A percentile compares a stretch with the other conserved stretches of the same genome.
Evolutionary conservation across 2,797 vertebrate species (phyloP).

Genomic region (Esox masquinongy): DNA sequence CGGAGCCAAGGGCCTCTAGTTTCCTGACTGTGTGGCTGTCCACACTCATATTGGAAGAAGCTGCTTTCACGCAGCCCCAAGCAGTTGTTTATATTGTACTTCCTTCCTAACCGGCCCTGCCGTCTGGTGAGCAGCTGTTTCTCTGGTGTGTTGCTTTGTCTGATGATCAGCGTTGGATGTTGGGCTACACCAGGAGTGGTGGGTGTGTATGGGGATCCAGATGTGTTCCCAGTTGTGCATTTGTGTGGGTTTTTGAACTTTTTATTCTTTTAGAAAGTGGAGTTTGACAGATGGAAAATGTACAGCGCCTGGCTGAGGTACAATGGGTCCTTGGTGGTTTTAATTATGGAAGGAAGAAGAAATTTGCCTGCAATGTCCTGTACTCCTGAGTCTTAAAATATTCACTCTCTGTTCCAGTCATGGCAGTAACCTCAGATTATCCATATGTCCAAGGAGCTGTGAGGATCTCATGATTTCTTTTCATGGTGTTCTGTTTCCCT

Average conservation of each 20-base stretch:
- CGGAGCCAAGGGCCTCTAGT: slow-evolving; percentile 6
- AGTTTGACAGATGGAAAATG: not conserved
- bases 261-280: not conserved
- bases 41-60: slow-evolving; percentile 30
- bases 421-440: not conserved
- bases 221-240: not conserved
- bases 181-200: not conserved
- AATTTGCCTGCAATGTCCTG: not conserved
- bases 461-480: no score
- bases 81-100: slow-evolving; percentile 27
- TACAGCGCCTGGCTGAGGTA: no score
- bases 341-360: no score
- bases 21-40: slow-evolving; percentile 20
- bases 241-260: not conserved
- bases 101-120: slow-evolving; percentile 1
- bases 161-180: slow-evolving; percentile 10
- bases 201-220: not conserved
- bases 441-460: no score
- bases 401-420: not conserved
- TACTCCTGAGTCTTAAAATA: not conserved
- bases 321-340: no score
- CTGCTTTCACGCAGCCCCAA: slow-evolving; percentile 38
- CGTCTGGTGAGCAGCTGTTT: slow-evolving; percentile 59
- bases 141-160: slow-evolving; percentile 30
- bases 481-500: not conserved